Evolutionary conservation across 2,888 invertebrate species (phyloP).

Genomic region (Cremastobaeus sp.): DNA sequence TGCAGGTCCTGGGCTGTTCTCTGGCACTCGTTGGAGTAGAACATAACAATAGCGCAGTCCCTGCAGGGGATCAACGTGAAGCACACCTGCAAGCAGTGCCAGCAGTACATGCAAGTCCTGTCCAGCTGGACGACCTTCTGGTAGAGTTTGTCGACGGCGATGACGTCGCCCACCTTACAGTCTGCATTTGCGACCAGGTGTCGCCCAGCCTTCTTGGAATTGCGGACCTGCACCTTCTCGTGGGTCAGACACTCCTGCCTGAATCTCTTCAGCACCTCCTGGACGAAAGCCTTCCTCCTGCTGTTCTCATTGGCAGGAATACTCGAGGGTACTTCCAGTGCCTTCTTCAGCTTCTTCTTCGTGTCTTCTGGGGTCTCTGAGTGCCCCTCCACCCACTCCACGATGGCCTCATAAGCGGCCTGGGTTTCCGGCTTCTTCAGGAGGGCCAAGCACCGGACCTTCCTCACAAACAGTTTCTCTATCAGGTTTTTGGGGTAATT

Average conservation of each 20-base stretch:
- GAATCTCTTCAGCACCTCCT: background rate
- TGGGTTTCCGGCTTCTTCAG: background rate
- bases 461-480: background rate
- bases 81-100: background rate
- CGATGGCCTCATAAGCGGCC: background rate
- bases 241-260: background rate
- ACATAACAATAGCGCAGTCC: background rate
- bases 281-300: background rate
- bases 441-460: background rate
- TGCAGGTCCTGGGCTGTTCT: background rate
- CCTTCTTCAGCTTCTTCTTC: background rate
- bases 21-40: constrained; percentile 3
- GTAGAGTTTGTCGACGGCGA: background rate
- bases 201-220: constrained; percentile 7
- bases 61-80: background rate
- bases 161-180: background rate
- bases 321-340: too few relatives aligned
- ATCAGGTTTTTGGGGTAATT: background rate
- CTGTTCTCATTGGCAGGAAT: too few relatives aligned
- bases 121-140: background rate
- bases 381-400: background rate
- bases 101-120: background rate
- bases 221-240: background rate
- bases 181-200: background rate
- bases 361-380: background rate